Base-by-base conservation (phyloP, 2,113 vertebrate genomes). In the Cebus imitator region DNA sequence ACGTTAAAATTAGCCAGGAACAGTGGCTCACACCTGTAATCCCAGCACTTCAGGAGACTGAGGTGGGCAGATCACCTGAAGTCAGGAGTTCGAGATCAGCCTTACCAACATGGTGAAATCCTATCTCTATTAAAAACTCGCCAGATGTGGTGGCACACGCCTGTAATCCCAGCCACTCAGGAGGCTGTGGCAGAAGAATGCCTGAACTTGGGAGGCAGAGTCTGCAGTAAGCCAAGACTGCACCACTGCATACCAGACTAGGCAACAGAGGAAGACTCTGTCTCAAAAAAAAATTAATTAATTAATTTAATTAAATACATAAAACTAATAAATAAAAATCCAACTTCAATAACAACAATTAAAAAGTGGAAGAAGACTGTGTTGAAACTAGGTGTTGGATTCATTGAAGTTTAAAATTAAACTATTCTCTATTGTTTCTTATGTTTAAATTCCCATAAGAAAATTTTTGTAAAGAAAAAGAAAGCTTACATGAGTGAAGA, bases 1-100 rank as follows among this genome's bases (percentile, higher is more conserved):
- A 99, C 98, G 99, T 99, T 98, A 99, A 99, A 99, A 98, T 98
- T 8, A 25, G 57, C 27, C 2, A 2, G 27, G 61, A 27, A 30
- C 27, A 6, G 12, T 30, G 11, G 27, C 61, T 64, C 11, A 64
- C 2, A 1, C 27, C 61, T 64, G 27, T 64, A 13, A 64, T 64
- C 61, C 25, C 61, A 64, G 27, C 61, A 27, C 58, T 61, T 1
- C 27, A 9, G 58, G 23, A 61, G 23, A 25, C 58, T 23, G 58
- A 27, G 58, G 58, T 5, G 58, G 58, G 25, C 58, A 61, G 58
- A 61, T 61, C 11, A 61, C 12, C 25, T 61, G 58, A 61, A 25
- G 25, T 61, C 27, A 64, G 11, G 61, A 64, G 61, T 64, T 61
- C 12, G 1, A 61, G 61, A 64, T 27, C 27, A 64, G 61, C 61